Evolutionary conservation across 1,140 invertebrate species (phyloP), one percentile per base, ranked within the genome.

Genomic region (Orius laevigatus): DNA sequence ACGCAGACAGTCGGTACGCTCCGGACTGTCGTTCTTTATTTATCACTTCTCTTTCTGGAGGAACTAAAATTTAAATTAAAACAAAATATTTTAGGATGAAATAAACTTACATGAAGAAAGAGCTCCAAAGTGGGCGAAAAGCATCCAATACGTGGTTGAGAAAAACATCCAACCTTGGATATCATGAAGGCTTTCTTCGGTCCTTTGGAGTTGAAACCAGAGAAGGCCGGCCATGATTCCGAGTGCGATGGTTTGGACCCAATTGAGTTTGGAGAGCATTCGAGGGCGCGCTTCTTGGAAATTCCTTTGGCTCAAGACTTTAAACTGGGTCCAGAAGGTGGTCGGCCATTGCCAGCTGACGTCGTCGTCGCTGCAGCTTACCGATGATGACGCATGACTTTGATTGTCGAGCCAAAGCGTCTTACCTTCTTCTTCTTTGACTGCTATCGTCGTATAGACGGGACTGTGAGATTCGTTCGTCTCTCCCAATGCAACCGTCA

Each of bases 131-230:
- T 85, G 70, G 11, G 83, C 78, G 62, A 85, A 85, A 20, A 88
- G 68, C 78, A 86, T 87, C 84, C 83, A 88, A 59, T 87, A 87
- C 18, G 79, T 84, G 18, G 80, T 81, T 15, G 81, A 82, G 66
- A 86, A 87, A 60, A 87, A 87, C 76, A 86, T 83, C 80, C 81
- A 85, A 36, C 84, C 84, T 66, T 84, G 79, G 25, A 87, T 76
- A 63, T 89, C 83, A 49, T 79, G 74, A 19, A 89, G 66, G 4
- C 76, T 74, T 52, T 79, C 73, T 62, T 89, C 85, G 5, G 69
- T 76, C 20, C 82, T 65, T 2, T 80, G 76, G 56, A 85, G 63
- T 59, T 84, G 75, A 55, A 84, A 82, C 84, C 84, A 88, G 10
- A 88, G 67, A 4, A 84, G 68, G 5, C 84, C 83, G 2, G 81